These are phyloP conservation scores for Heliothis virescens DNA, from an alignment of 1,140 invertebrate species.

Conservation along the genomic window DNA sequence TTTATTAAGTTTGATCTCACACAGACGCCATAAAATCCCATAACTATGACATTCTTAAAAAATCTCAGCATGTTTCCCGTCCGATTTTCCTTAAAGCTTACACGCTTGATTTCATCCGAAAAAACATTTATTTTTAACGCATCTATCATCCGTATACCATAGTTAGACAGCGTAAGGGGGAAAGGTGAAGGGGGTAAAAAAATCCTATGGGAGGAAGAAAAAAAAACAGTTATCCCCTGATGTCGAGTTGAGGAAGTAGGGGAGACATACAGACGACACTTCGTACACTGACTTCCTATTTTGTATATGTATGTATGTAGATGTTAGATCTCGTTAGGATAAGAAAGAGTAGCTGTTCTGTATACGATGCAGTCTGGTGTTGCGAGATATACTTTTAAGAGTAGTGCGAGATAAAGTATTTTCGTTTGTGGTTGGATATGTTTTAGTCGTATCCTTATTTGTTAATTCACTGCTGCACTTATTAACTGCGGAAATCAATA, in stretches of 20 bases:
- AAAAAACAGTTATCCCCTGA: constrained; percentile 38
- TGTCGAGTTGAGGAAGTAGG: constrained; percentile 41
- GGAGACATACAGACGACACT: constrained; percentile 29
- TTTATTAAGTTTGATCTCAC: no score
- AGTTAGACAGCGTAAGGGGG: constrained; percentile 17
- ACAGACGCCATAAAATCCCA: no score
- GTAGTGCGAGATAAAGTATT: no score
- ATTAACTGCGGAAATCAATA: no score
- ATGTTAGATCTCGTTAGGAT: constrained; percentile 20
- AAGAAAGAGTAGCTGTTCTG: background rate
- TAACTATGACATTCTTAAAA: no score
- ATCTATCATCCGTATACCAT: constrained; percentile 23
- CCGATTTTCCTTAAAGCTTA: no score
- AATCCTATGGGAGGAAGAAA: background rate
- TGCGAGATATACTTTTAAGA: no score
- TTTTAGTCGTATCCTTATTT: no score
- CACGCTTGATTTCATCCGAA: background rate
- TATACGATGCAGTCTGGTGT: background rate
- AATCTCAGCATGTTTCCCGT: no score
- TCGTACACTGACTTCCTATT: constrained; percentile 3
- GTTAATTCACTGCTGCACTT: no score
- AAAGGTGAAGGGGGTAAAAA: background rate
- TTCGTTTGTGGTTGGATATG: no score
- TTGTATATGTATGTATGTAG: background rate
- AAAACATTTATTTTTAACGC: constrained; percentile 24